Base-by-base conservation (phyloP, 2,888 invertebrate genomes). In the Cristatella mucedo region DNA sequence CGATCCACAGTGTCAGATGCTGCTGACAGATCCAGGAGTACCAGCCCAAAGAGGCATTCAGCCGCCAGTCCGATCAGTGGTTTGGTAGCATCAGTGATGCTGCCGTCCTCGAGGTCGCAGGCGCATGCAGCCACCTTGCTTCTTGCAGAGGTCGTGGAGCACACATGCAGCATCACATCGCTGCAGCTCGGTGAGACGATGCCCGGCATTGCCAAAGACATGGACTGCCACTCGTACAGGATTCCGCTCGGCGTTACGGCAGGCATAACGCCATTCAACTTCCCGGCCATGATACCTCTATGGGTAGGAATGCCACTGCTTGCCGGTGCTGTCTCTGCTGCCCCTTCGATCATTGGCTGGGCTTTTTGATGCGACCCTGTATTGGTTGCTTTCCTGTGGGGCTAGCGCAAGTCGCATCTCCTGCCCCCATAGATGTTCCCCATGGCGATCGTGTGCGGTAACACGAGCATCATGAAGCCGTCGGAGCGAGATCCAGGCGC, bases 211-310 rank as follows among this genome's bases (percentile, higher is more conserved):
- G 81, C 93, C 4, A 86, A 82, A 55, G 73, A 97, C 61, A 91
- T 99, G 89, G 97, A 99, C 67, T 86, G 86, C 1, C 76, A 82
- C 50, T 84, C 87, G 7, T 82, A 84, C 63, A 79, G 86, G 51
- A 70, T 83, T 33, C 97, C 97, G 0, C 69, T 97, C 1, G 97
- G 97, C 30, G 83, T 91, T 2, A 82, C 81, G 16, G 86, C 80
- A 56, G 91, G 93, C 36, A 87, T 95, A 53, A 82, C 87, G n/a
- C 93, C 93, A 0, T 95, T 95, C 67, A 95, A 95, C 68, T 97
- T 95, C 68, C 97, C 97, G 0, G 95, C 95, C 21, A 97, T 97
- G 97, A 91, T 97, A 52, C 97, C 97, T 0, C 72, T 97, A 3
- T 97, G 97, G 95, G 71, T 72, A 54, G 50, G 59, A 42, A 16